Conservation (phyloP, 2,888 invertebrate species). For the Gandaritis pyraliata region DNA sequence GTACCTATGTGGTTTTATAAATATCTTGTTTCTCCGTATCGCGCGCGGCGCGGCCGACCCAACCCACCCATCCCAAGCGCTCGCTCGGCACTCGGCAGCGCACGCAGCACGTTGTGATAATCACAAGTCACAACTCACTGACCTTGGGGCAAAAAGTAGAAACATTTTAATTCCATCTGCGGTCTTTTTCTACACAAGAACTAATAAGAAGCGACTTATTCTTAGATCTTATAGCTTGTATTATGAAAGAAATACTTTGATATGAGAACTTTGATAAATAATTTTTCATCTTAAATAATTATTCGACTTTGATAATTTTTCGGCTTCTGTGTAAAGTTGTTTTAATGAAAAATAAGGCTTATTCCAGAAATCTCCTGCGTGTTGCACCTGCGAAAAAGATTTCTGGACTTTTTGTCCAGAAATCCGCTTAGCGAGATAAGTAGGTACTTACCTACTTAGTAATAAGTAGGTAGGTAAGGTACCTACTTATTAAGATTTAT, state of each 20-base stretch:
- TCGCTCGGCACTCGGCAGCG: too few relatives aligned
- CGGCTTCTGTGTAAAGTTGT: too few relatives aligned
- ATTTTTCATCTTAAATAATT: background rate
- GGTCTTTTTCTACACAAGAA: constrained; percentile 66
- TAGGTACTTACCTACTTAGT: background rate
- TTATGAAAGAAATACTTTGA: constrained; percentile 35
- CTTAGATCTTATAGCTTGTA: constrained; percentile 48
- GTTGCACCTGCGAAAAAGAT: too few relatives aligned
- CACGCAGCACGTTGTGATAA: constrained; percentile 69
- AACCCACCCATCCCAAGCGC: constrained; percentile 42
- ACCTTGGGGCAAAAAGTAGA: constrained; percentile 80
- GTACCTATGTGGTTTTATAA: constrained; percentile 57
- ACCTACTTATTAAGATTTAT: too few relatives aligned
- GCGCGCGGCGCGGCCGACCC: constrained; percentile 40
- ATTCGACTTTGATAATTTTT: too few relatives aligned
- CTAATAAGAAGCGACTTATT: constrained; percentile 59
- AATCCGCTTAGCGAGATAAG: too few relatives aligned
- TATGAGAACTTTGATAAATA: constrained; percentile 32
- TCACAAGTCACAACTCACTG: constrained; percentile 71
- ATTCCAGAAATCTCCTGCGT: too few relatives aligned
- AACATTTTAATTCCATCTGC: constrained; percentile 72
- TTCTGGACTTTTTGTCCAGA: too few relatives aligned
- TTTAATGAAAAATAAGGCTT: too few relatives aligned
- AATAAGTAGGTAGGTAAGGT: too few relatives aligned
- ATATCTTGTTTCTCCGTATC: constrained; percentile 69